These are phyloP conservation scores for Stenichneumon culpator DNA, from an alignment of 2,888 invertebrate genomes.

Conservation along the genomic window DNA sequence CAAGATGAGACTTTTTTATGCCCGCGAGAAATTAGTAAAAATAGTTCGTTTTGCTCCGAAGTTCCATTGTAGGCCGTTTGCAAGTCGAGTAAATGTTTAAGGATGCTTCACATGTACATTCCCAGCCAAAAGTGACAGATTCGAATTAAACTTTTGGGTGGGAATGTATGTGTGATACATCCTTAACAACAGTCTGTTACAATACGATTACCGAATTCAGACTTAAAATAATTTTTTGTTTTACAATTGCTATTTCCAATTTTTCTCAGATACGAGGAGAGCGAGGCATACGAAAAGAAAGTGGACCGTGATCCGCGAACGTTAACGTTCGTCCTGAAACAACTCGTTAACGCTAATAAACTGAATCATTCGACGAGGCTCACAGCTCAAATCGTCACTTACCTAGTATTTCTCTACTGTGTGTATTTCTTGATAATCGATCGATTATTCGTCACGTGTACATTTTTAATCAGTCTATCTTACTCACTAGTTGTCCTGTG, in stretches of 20 bases:
- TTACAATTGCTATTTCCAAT: slow-evolving; percentile 5
- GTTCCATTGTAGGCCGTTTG: too few relatives aligned
- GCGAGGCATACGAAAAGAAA: slow-evolving; percentile 82
- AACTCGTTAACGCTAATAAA: slow-evolving; percentile 84
- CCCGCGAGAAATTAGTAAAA: too few relatives aligned
- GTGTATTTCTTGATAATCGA: slow-evolving; percentile 70
- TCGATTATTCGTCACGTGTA: slow-evolving; percentile 15
- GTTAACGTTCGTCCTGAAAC: slow-evolving; percentile 75
- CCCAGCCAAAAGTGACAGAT: too few relatives aligned
- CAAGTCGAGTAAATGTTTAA: too few relatives aligned
- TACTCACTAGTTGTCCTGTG: slow-evolving; percentile 67
- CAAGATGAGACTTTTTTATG: too few relatives aligned
- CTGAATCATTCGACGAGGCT: slow-evolving; percentile 84
- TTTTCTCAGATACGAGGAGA: slow-evolving; percentile 83
- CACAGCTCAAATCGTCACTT: slow-evolving; percentile 85
- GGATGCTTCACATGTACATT: too few relatives aligned
- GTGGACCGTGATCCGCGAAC: slow-evolving; percentile 79
- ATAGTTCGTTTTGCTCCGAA: too few relatives aligned
- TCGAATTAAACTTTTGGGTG: too few relatives aligned
- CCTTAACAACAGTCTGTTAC: too few relatives aligned
- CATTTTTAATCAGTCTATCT: slow-evolving; percentile 34
- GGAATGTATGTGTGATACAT: too few relatives aligned
- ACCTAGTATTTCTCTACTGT: slow-evolving; percentile 85
- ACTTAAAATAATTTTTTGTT: background rate
- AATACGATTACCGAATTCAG: background rate